Evolutionary conservation across 2,113 vertebrate genomes (phyloP).

Genomic region (Fulica atra): DNA sequence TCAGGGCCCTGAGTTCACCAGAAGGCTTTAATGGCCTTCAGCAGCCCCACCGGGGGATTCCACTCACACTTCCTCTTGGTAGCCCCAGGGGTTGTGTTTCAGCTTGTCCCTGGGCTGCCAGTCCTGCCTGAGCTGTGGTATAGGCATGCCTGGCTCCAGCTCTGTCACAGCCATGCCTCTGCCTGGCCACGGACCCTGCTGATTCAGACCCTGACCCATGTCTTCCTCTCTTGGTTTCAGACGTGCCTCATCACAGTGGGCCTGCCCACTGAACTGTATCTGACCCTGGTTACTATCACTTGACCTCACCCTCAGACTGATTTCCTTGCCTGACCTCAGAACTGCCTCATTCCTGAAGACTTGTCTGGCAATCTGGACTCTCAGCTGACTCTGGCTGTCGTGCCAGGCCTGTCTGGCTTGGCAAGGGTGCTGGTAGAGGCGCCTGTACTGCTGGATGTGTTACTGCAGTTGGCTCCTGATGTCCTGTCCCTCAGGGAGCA

Average conservation of each 20-base stretch:
- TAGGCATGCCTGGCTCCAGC: background rate
- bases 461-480: background rate
- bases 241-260: background rate
- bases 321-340: background rate
- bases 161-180: background rate
- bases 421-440: background rate
- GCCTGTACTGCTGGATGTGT: background rate
- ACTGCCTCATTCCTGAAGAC: background rate
- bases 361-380: background rate
- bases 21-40: background rate
- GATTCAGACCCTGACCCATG: background rate
- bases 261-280: background rate
- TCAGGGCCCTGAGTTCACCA: background rate
- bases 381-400: background rate
- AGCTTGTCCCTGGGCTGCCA: background rate
- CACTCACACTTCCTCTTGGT: background rate
- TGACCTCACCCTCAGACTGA: background rate
- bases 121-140: background rate
- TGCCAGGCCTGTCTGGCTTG: background rate
- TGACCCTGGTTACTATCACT: background rate
- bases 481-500: accelerated
- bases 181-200: too few relatives aligned
- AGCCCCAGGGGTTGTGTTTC: background rate
- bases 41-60: background rate
- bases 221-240: background rate